Evolutionary conservation across 1,140 invertebrate species (phyloP), one percentile per base, ranked within the genome.

Genomic region (Lepidostoma basale): DNA sequence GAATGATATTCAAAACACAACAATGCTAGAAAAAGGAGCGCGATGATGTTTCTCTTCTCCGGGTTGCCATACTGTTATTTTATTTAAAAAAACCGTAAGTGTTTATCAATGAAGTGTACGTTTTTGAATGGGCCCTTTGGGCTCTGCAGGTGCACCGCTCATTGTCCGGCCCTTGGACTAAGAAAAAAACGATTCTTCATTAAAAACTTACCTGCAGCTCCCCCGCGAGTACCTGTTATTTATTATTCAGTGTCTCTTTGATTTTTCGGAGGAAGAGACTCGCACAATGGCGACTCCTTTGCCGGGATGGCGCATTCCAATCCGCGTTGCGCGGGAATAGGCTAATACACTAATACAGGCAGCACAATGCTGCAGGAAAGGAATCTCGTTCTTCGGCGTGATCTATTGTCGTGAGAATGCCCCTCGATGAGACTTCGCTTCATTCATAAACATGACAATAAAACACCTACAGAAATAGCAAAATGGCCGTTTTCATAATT

Each of bases 151-250:
- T 70, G 64, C 64, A 58, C 45, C 14, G 40, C 44, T 25, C 44
- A 66, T 70, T 69, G 68, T 69, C 42, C 40, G 36, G 4, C 16
- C 10, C n/a, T 9, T 28, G 63, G 28, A 16, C 68, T 33, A 40
- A 33, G 25, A 56, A 67, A 63, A 67, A 70, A 59, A 26, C 36
- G 59, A 70, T 70, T 70, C 66, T 70, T 70, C 69, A 70, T 70
- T 70, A 67, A 56, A 54, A 56, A 58, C 66, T 54, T 62, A 65
- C 63, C 68, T 65, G 67, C 33, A 33, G 25, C 25, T 26, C 47
- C 22, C 33, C n/a, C 26, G 5, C 40, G n/a, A n/a, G n/a, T 69
- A 59, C 62, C 68, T 69, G 68, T 26, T 36, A 40, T 52, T 65
- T 65, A 65, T 66, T 66, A 66, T 66, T 40, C 64, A 39, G 67